phyloP scores from a whole-genome alignment of 1,140 invertebrate genomes.

The Acarapis woodi region DNA sequence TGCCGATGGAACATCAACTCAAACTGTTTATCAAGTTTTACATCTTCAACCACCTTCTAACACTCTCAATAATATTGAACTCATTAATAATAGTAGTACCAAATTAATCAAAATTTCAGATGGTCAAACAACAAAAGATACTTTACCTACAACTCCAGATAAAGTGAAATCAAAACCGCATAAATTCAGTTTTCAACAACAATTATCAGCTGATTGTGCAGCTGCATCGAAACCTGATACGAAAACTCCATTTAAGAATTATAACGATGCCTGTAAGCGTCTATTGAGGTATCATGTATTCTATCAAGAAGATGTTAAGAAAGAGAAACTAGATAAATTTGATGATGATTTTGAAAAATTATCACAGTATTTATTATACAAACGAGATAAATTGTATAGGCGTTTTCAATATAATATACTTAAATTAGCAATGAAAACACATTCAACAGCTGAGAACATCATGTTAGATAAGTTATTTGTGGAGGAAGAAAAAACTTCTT shows the following conservation, averaged over 20 bases:
- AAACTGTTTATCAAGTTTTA: no score
- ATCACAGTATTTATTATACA: slow-evolving; percentile 35
- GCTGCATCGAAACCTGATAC: slow-evolving; percentile 42
- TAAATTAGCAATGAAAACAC: slow-evolving; percentile 29
- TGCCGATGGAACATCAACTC: no score
- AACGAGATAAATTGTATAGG: slow-evolving; percentile 38
- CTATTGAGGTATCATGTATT: slow-evolving; percentile 51
- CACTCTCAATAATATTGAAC: no score
- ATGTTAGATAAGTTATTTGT: slow-evolving; percentile 38
- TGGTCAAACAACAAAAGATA: not conserved
- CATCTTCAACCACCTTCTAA: no score
- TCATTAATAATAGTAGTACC: not conserved
- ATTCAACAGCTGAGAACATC: slow-evolving; percentile 34
- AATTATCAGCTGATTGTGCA: slow-evolving; percentile 42
- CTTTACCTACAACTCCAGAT: not conserved
- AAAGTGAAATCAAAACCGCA: not conserved
- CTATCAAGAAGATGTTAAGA: slow-evolving; percentile 31
- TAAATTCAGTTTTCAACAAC: slow-evolving; percentile 31
- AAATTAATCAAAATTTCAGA: not conserved
- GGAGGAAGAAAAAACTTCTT: slow-evolving; percentile 28
- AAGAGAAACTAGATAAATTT: slow-evolving; percentile 33
- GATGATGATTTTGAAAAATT: slow-evolving; percentile 43
- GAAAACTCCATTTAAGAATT: slow-evolving; percentile 35
- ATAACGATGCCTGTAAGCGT: slow-evolving; percentile 42
- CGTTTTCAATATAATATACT: slow-evolving; percentile 47